A percentile compares a stretch with the other conserved stretches of the same genome.
Evolutionary conservation across 2,888 invertebrate species (phyloP).

Genomic region (Ryuthela nishihirai): DNA sequence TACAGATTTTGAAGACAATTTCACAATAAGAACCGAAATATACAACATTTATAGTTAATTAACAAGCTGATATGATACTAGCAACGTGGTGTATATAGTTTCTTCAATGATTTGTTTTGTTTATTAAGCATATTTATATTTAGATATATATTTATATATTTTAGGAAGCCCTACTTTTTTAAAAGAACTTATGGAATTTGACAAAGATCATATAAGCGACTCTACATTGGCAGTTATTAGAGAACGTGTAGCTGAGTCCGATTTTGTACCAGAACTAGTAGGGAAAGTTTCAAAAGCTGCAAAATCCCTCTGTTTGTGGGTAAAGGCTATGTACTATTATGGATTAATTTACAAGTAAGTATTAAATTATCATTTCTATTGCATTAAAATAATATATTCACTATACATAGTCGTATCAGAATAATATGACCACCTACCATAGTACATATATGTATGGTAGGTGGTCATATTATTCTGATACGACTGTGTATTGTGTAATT

Average conservation of each 20-base stretch:
- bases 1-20: too few relatives aligned
- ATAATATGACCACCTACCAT: too few relatives aligned
- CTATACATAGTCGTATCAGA: too few relatives aligned
- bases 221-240: conserved; percentile 75
- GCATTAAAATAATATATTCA: background rate
- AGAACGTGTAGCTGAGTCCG: conserved; percentile 71
- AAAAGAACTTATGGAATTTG: conserved; percentile 71
- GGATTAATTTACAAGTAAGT: conserved; percentile 77
- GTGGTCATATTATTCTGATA: too few relatives aligned
- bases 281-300: conserved; percentile 79
- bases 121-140: too few relatives aligned
- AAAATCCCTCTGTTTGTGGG: conserved; percentile 86
- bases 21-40: too few relatives aligned
- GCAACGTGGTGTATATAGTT: too few relatives aligned
- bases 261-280: conserved; percentile 82
- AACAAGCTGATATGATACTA: too few relatives aligned
- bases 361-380: background rate
- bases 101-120: too few relatives aligned
- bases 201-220: conserved; percentile 81
- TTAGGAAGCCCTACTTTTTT: conserved; percentile 67
- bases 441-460: too few relatives aligned
- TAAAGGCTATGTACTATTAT: conserved; percentile 85
- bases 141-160: background rate
- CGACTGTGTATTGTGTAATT: too few relatives aligned
- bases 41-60: too few relatives aligned